Percentiles rank a stretch among this genome's conserved stretches.
phyloP scores from a whole-genome alignment of 1,140 invertebrate species.

The Idris sp. region DNA sequence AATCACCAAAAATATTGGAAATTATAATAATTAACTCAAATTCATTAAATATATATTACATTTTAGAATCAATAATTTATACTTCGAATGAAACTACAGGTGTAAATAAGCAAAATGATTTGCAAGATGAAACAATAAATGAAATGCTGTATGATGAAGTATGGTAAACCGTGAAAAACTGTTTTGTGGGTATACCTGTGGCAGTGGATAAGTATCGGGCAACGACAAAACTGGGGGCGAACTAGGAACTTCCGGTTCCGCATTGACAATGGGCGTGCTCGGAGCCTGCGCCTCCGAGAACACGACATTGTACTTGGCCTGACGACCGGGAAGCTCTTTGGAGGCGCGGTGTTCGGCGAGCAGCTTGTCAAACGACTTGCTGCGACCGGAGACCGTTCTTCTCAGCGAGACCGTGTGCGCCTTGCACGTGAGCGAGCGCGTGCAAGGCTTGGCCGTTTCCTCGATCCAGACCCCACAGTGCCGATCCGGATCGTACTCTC shows the following conservation, averaged over 20 bases:
- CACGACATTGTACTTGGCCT: constrained; percentile 67
- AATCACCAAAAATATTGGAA: no score
- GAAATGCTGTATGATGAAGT: no score
- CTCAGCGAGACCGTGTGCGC: constrained; percentile 87
- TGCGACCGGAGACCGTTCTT: constrained; percentile 85
- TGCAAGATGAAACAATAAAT: no score
- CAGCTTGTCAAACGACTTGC: constrained; percentile 88
- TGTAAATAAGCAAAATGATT: no score
- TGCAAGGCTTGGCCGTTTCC: constrained; percentile 86
- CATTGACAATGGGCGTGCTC: constrained; percentile 46
- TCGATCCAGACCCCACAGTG: constrained; percentile 88
- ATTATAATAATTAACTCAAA: no score
- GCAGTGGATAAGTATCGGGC: constrained; percentile 76
- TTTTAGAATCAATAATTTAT: no score
- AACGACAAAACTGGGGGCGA: constrained; percentile 76
- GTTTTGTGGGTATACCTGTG: constrained; percentile 69
- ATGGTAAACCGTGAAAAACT: background rate
- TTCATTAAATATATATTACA: no score
- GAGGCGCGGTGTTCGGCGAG: constrained; percentile 86
- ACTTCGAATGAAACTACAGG: no score
- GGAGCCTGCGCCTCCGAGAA: constrained; percentile 47
- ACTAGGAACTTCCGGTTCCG: constrained; percentile 70
- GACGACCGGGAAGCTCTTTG: constrained; percentile 77
- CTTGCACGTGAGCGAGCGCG: constrained; percentile 90
- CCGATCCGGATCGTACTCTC: constrained; percentile 88